phyloP scores from a whole-genome alignment of 2,113 vertebrate species.

The Thunnus thynnus region DNA sequence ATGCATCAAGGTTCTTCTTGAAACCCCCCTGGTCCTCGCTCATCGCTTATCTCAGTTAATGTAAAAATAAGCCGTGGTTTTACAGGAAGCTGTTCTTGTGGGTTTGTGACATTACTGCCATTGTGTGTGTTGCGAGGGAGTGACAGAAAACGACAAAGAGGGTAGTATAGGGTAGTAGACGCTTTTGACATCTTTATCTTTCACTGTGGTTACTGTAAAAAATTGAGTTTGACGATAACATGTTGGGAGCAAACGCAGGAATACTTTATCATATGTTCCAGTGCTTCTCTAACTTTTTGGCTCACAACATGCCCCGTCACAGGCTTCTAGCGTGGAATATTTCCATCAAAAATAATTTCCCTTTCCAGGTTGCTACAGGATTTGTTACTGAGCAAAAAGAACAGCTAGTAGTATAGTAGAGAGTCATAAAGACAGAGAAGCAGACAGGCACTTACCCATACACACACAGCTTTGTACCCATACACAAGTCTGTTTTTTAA shows the following conservation, averaged over 20 bases:
- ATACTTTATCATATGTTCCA: not conserved
- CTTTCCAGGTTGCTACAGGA: not conserved
- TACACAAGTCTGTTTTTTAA: not conserved
- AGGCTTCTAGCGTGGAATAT: not conserved
- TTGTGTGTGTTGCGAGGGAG: not conserved
- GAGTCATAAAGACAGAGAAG: not conserved
- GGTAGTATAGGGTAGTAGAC: not conserved
- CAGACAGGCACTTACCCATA: not conserved
- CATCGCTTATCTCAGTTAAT: not conserved
- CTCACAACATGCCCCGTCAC: not conserved
- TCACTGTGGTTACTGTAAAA: not conserved
- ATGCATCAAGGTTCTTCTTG: not conserved
- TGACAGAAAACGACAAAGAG: not conserved
- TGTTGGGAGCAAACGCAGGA: too few species aligned
- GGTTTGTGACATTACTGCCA: not conserved
- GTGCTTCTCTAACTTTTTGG: not conserved
- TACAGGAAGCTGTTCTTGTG: not conserved
- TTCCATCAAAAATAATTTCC: not conserved
- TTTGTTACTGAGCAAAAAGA: not conserved
- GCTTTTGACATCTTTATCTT: constrained; percentile 4
- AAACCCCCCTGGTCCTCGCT: too few species aligned
- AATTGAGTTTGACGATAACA: not conserved
- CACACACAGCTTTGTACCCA: not conserved
- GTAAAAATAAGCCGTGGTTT: not conserved
- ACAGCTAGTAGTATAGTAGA: not conserved